Evolutionary conservation across 2,797 vertebrate genomes (phyloP), one percentile per base, ranked within the genome.

Genomic region (Falco rusticolus): DNA sequence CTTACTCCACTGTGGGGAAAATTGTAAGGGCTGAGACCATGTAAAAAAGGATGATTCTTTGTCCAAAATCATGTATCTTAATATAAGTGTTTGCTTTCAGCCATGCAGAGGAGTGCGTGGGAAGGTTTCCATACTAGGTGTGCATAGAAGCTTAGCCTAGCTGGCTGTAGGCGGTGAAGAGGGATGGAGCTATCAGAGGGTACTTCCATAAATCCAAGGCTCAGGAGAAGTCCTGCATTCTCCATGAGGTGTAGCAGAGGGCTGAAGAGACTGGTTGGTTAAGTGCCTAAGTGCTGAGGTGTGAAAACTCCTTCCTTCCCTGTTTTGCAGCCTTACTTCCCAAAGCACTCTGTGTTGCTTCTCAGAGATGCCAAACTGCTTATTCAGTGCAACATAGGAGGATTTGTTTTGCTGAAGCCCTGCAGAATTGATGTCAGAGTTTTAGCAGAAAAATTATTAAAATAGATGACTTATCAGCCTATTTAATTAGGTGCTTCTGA

Each of bases 401-500:
- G 81, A 37, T 76, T 93, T 72, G 39, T 80, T 70, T 86, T 91
- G 48, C 69, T 82, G 63, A 63, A 71, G 56, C 26, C 43, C 28
- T 84, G 41, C 53, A 82, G n/a, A 96, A 68, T 61, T 96, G 61
- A 54, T 96, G 84, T 94, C 77, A 91, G 53, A 93, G 54, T 84
- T 93, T 53, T 80, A 39, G 91, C 54, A 85, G 83, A 81, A 94
- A 94, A 96, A 87, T n/a, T 51, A 93, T 75, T 87, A 68, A 88
- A 75, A 31, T 43, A 77, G 53, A 53, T 66, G 21, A 51, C 69
- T 93, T 96, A 94, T 87, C 54, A 76, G 60, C 72, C 56, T 94
- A 9, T 94, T 96, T 96, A 88, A 70, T 87, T 66, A 79, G 34
- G 22, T 29, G 31, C 76, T 82, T 86, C 82, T 91, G 56, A 59